Percentiles rank a stretch among this genome's conserved stretches.
Conservation (phyloP, 1,140 invertebrate species). For the Ips typographus region DNA sequence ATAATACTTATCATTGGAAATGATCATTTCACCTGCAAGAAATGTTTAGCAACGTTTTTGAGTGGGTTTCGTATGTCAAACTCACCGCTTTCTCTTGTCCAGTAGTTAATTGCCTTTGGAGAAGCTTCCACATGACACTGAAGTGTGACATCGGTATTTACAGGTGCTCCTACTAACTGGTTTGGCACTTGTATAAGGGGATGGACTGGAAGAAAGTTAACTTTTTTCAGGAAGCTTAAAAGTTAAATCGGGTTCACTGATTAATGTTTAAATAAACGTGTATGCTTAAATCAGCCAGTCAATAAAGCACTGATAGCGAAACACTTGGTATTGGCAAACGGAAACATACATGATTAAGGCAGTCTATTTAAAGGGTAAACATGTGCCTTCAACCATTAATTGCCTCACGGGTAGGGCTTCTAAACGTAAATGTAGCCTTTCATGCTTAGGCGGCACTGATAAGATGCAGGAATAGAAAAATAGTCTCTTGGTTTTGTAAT, state of each 20-base stretch:
- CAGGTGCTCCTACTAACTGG: slow-evolving; percentile 79
- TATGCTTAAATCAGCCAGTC: not conserved
- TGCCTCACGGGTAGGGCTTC: not conserved
- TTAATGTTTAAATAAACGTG: slow-evolving; percentile 1
- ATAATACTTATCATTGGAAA: slow-evolving; percentile 76
- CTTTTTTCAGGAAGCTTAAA: slow-evolving; percentile 8
- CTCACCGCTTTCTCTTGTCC: slow-evolving; percentile 81
- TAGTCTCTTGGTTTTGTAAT: too few relatives aligned
- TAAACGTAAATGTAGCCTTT: too few relatives aligned
- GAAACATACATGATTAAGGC: slow-evolving; percentile 9
- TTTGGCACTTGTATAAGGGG: slow-evolving; percentile 82
- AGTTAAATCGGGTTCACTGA: not conserved
- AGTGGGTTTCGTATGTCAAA: slow-evolving; percentile 5
- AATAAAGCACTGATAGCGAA: not conserved
- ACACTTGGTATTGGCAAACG: slow-evolving; percentile 1
- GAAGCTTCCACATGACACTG: slow-evolving; percentile 85
- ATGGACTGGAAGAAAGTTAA: slow-evolving; percentile 65
- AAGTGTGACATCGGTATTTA: slow-evolving; percentile 76
- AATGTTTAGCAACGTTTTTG: slow-evolving; percentile 25
- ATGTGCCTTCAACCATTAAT: slow-evolving; percentile 9
- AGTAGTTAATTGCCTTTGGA: slow-evolving; percentile 85
- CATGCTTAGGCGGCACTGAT: too few relatives aligned
- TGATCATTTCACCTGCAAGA: slow-evolving; percentile 80
- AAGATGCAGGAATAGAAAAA: too few relatives aligned
- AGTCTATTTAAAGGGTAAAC: slow-evolving; percentile 6